Base-by-base conservation (phyloP, 2,888 invertebrate genomes). In the Heteromyza rotundicornis region DNA sequence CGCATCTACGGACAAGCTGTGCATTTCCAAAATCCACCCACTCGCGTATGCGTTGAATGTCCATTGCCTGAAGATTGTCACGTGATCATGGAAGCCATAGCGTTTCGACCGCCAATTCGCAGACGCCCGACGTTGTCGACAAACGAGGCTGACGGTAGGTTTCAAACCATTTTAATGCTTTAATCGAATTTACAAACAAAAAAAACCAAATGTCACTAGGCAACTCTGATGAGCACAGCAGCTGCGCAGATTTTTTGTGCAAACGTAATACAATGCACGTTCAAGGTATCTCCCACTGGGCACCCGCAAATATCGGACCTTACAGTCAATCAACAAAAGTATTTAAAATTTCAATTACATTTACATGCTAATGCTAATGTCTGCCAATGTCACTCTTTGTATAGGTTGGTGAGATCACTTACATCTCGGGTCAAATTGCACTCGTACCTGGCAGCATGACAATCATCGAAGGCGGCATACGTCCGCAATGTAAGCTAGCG, bases 261-360 rank as follows among this genome's bases (percentile, higher is more conserved):
- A 86, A 87, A 70, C 87, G 92, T 64, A 86, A 90, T 66, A 93
- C 92, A 7, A 92, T 96, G 92, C 96, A 97, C 80, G 96, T 97
- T 44, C 96, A 96, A 84, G 92, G 96, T 65, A 89, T 96, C 73
- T 96, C 96, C 24, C 96, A 97, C 82, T 97, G 97, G 97, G 96
- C 96, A n/a, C 96, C 97, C 0, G 96, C 96, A 64, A 96, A 95
- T 80, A 96, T 97, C 73, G 97, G 96, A 51, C 96, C 97, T 5
- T 97, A 97, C 81, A 96, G 96, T 80, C 97, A 97, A 85, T 92
- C 94, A 2, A 88, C 93, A 64, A 89, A 90, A 86, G 94, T 94
- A 50, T 19, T n/a, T 23, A 14, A 49, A n/a, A 8, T 19, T 14
- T 10, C 51, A 8, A 1, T n/a, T n/a, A 36, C 10, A 32, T 53